Evolutionary conservation across 2,888 invertebrate genomes (phyloP), one percentile per base, ranked within the genome.

Genomic region (Pollenia labialis): DNA sequence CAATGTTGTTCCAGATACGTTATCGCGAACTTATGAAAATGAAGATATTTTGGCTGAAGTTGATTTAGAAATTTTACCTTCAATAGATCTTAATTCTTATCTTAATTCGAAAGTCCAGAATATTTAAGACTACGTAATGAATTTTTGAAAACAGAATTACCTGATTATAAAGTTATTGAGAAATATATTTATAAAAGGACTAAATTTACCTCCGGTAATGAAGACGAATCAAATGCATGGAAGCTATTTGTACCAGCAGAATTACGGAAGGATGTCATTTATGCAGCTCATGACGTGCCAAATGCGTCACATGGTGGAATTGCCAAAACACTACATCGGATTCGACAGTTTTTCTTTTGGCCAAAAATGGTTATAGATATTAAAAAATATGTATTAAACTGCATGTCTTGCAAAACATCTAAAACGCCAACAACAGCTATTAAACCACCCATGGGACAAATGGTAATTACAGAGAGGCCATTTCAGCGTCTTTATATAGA

Each of bases 401-500:
- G 66, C 9, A 12, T 11, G 2, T 50, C 16, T 9, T 50, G 48
- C 46, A 68, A 68, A 68, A 68, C 50, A 14, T 68, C 66, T 10
- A 68, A 68, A 14, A 48, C 48, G 4, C 48, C 66, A 18, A 48
- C 23, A 7, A 32, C 58, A 14, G 14, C 12, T 32, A 23, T 48
- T 12, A 66, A 48, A 23, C 48, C 66, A 18, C 48, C 66, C 8
- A 66, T 48, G 48, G 48, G 50, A 10, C 48, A 68, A 32, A 50
- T 68, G n/a, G 32, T 50, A 1, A 32, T 8, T 14, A 32, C 54
- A 4, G 71, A 71, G 18, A 42, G 71, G 14, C 14, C 71, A 18
- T 56, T 71, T 44, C 56, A 71, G 14, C 54, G 71, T 18, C 11
- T 71, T 14, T 56, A 56, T 56, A 50, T 71, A 3, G 54, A 56